Conservation (phyloP, 1,140 invertebrate species). For the Colletes gigas region DNA sequence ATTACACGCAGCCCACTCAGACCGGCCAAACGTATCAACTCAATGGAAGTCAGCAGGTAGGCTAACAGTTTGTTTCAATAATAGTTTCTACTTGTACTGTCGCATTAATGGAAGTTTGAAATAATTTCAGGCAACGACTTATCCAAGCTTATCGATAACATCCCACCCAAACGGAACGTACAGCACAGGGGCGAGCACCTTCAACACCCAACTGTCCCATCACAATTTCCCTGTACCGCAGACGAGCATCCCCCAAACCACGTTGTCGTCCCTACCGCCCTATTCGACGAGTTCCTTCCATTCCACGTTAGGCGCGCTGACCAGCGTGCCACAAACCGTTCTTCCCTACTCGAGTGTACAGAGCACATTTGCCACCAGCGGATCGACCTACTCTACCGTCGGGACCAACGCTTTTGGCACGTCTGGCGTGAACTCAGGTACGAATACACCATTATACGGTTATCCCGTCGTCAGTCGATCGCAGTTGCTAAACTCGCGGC, state of each 20-base stretch:
- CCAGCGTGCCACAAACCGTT: slow-evolving; percentile 74
- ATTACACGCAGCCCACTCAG: slow-evolving; percentile 75
- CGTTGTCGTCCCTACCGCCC: slow-evolving; percentile 72
- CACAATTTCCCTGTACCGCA: slow-evolving; percentile 75
- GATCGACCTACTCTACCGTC: slow-evolving; percentile 76
- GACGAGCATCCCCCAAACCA: slow-evolving; percentile 71
- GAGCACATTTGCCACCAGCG: slow-evolving; percentile 74
- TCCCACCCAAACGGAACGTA: slow-evolving; percentile 77
- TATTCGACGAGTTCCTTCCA: slow-evolving; percentile 76
- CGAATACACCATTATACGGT: neutral
- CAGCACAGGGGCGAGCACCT: slow-evolving; percentile 72
- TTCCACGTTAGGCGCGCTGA: slow-evolving; percentile 72
- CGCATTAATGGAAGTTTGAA: no score
- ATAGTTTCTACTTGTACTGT: no score
- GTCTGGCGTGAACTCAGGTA: slow-evolving; percentile 75
- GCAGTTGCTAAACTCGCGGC: neutral
- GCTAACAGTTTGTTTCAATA: neutral
- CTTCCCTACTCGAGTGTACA: slow-evolving; percentile 75
- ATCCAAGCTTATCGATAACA: slow-evolving; percentile 75
- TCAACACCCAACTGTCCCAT: slow-evolving; percentile 70
- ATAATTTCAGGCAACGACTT: slow-evolving; percentile 72
- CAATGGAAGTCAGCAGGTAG: slow-evolving; percentile 77
- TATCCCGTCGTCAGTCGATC: neutral
- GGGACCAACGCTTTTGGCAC: slow-evolving; percentile 79
- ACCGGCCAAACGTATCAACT: slow-evolving; percentile 75